Percentiles rank a stretch among this genome's conserved stretches.
phyloP scores from a whole-genome alignment of 2,113 vertebrate species.

The Ciconia stormi region DNA sequence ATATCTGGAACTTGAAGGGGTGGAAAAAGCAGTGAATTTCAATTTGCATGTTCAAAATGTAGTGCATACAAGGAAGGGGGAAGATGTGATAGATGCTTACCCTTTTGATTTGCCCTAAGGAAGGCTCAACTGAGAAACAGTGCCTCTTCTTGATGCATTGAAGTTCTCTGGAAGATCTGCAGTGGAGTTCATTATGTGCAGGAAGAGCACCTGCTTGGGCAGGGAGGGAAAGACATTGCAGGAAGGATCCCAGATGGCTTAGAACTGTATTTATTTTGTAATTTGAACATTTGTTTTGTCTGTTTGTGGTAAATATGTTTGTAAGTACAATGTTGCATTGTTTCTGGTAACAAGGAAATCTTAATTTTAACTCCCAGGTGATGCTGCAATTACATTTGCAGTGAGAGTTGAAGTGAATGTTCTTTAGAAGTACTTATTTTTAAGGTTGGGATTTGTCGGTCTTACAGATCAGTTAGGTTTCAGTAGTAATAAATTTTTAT shows the following conservation, averaged over 20 bases:
- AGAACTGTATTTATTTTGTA: not conserved
- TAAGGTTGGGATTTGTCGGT: not conserved
- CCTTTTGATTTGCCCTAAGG: not conserved
- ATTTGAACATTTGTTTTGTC: not conserved
- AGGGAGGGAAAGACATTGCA: not conserved
- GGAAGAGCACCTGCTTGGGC: not conserved
- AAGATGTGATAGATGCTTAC: not conserved
- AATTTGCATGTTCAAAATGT: not conserved
- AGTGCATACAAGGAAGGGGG: not conserved
- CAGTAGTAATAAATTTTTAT: not conserved
- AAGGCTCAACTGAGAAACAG: not conserved
- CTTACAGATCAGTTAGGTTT: not conserved
- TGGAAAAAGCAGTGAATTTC: not conserved
- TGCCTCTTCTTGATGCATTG: not conserved
- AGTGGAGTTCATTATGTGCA: not conserved
- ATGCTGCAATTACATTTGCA: not conserved
- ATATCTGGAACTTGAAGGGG: not conserved
- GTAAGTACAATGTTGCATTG: not conserved
- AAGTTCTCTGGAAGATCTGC: not conserved
- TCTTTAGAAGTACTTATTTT: not conserved
- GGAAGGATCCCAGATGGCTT: not conserved
- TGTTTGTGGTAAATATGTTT: not conserved
- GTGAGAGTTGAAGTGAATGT: not conserved
- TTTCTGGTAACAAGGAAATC: not conserved
- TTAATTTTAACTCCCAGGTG: not conserved